These are phyloP conservation scores for Philopotamus ludificatus DNA, from an alignment of 1,140 invertebrate species.

Conservation along the genomic window DNA sequence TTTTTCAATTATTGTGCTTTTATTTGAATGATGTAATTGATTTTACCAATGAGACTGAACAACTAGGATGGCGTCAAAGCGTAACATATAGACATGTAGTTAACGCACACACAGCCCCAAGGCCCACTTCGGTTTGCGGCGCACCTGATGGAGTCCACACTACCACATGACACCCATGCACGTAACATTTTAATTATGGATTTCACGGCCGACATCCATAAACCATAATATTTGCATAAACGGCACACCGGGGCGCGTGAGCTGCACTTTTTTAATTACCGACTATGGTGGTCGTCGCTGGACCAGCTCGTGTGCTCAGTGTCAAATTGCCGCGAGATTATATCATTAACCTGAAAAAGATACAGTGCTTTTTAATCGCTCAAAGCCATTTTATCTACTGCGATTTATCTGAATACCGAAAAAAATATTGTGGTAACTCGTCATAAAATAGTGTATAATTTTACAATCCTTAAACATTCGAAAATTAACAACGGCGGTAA, in stretches of 20 bases:
- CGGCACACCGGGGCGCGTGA: conserved; percentile 10
- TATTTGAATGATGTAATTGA: no score
- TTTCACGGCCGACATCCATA: conserved; percentile 36
- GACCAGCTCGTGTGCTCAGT: not conserved
- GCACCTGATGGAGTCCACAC: no score
- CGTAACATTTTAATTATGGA: conserved; percentile 39
- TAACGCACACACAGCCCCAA: not conserved
- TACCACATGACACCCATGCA: not conserved
- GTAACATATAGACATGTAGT: no score
- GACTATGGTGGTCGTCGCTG: not conserved
- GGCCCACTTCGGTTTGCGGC: no score
- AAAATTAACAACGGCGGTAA: no score
- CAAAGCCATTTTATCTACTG: not conserved
- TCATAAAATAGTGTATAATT: not conserved
- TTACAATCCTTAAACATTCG: not conserved
- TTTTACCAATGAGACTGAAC: no score
- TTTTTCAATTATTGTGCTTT: no score
- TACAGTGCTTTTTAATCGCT: not conserved
- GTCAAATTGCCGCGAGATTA: conserved; percentile 7
- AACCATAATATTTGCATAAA: conserved; percentile 40
- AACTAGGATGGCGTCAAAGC: no score
- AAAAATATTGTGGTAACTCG: no score
- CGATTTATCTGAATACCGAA: no score
- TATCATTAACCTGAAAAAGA: conserved; percentile 1
- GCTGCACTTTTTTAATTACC: conserved; percentile 33